Percentiles rank a stretch among this genome's conserved stretches.
These are phyloP conservation scores for Cladorhizidae sp. DNA, from an alignment of 37 sponge, comb jelly and placozoan genomes.

Conservation along the genomic window DNA sequence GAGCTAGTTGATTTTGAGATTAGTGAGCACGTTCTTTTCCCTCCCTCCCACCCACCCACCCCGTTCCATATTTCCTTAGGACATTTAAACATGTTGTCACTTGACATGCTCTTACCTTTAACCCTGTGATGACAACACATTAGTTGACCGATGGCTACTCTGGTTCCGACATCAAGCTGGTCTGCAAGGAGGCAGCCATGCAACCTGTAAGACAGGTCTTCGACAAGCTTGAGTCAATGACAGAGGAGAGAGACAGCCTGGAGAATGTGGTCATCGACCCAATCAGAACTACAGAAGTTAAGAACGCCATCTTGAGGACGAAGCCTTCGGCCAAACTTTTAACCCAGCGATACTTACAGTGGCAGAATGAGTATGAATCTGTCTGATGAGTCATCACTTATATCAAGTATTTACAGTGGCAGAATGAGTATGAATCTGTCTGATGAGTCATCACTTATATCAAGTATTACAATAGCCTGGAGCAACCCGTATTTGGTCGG, in stretches of 20 bases:
- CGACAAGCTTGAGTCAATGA: conserved; percentile 45
- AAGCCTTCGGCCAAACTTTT: conserved; percentile 92
- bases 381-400: conserved; percentile 62
- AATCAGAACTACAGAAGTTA: conserved; percentile 80
- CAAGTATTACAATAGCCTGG: too few relatives aligned
- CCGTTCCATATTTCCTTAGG: too few relatives aligned
- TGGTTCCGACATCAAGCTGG: conserved; percentile 94
- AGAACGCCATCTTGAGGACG: conserved; percentile 81
- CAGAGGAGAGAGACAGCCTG: background rate
- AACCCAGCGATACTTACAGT: conserved; percentile 70
- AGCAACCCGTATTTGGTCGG: too few relatives aligned
- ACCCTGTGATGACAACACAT: too few relatives aligned
- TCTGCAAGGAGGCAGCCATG: conserved; percentile 99
- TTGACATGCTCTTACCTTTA: too few relatives aligned
- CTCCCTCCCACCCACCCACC: too few relatives aligned
- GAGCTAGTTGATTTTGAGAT: too few relatives aligned
- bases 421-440: conserved; percentile 88
- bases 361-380: conserved; percentile 93
- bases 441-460: too few relatives aligned
- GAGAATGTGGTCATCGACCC: conserved; percentile 80
- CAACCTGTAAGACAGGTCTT: conserved; percentile 90
- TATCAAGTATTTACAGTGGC: conserved; percentile 93
- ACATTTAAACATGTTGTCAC: too few relatives aligned
- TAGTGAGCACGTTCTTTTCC: too few relatives aligned
- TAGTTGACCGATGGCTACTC: conserved; percentile 97